phyloP scores from a whole-genome alignment of 2,797 vertebrate genomes.

The Pseudocheirus occidentalis region DNA sequence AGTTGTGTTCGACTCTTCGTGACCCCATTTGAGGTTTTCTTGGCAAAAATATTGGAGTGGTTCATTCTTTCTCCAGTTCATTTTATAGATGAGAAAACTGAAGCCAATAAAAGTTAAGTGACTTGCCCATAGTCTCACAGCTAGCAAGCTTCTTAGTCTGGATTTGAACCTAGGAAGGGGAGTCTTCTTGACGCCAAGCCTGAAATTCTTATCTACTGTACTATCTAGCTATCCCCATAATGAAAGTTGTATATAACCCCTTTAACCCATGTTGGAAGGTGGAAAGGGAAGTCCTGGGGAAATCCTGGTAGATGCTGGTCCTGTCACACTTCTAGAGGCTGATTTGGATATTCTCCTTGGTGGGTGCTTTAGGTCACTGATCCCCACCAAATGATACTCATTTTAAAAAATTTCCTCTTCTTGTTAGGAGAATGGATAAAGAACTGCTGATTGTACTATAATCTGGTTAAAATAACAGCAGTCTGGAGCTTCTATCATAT shows the following conservation, averaged over 20 bases:
- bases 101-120: neutral
- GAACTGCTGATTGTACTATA: neutral
- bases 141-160: neutral
- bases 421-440: neutral
- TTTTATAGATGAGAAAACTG: neutral
- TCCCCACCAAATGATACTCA: neutral
- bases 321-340: neutral
- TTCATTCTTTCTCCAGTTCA: neutral
- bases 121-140: neutral
- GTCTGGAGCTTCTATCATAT: neutral
- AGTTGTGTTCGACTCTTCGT: neutral
- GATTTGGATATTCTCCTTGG: neutral
- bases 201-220: neutral
- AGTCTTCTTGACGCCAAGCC: neutral
- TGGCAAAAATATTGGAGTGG: neutral
- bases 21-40: neutral
- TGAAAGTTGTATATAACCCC: neutral
- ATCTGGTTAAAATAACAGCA: neutral
- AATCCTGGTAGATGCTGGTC: neutral
- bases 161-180: neutral
- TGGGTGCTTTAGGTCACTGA: neutral
- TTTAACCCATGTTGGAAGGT: neutral
- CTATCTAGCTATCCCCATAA: neutral
- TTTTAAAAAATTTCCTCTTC: neutral
- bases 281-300: neutral